A percentile compares a stretch with the other conserved stretches of the same genome.
Evolutionary conservation across 2,113 vertebrate species (phyloP).

Genomic region (Gadus chalcogrammus): DNA sequence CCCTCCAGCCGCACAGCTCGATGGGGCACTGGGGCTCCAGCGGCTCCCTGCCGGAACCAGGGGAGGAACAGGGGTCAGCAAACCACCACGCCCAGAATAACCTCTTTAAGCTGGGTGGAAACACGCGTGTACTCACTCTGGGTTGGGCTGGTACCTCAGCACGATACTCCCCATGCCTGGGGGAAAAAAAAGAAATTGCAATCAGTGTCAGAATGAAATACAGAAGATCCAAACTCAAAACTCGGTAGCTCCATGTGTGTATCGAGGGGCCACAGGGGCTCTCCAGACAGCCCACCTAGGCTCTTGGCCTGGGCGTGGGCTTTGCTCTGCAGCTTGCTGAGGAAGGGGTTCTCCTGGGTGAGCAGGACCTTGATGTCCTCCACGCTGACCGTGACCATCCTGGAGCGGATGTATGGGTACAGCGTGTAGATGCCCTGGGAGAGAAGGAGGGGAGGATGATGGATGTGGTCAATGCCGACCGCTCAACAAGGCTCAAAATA

Average conservation of each 20-base stretch:
- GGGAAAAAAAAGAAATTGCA: conserved; percentile 13
- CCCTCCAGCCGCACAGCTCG: conserved; percentile 95
- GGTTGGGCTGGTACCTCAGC: conserved; percentile 87
- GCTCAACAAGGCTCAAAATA: no score
- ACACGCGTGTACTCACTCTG: conserved; percentile 73
- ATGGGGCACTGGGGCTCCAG: conserved; percentile 86
- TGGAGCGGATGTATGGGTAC: conserved; percentile 90
- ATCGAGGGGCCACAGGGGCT: not conserved
- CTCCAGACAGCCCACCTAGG: conserved; percentile 70
- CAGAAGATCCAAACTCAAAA: not conserved
- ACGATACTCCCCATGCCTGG: conserved; percentile 93
- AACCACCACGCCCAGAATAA: not conserved
- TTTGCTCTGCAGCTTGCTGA: conserved; percentile 85
- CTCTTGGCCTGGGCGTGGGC: conserved; percentile 86
- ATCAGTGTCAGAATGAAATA: not conserved
- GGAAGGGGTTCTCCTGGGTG: conserved; percentile 95
- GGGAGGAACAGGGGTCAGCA: not conserved
- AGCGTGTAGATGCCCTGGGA: conserved; percentile 91
- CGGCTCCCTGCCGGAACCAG: conserved; percentile 67
- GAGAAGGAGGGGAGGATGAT: conserved; percentile 6
- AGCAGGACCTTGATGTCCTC: conserved; percentile 94
- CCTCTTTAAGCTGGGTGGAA: not conserved
- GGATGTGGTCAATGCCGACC: no score
- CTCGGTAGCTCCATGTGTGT: not conserved
- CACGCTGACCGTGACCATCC: conserved; percentile 82